phyloP scores from a whole-genome alignment of 92 coral and sea anemone genomes.

The Paragorgia papillata region DNA sequence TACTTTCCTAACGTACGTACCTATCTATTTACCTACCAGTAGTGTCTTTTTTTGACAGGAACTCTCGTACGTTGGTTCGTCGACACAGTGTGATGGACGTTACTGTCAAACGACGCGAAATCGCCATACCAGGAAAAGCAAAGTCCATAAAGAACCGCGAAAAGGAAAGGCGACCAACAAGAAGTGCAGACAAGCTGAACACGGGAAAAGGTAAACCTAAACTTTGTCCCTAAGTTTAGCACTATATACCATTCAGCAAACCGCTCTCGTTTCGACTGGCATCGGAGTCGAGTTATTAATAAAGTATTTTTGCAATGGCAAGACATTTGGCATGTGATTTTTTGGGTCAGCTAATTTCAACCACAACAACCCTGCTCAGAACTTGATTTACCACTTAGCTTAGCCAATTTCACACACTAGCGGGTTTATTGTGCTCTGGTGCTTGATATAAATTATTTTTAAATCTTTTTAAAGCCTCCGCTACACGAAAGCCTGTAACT shows the following conservation, averaged over 20 bases:
- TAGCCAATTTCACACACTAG: no score
- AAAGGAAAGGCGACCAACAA: constrained; percentile 16
- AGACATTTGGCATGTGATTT: no score
- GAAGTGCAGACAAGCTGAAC: constrained; percentile 41
- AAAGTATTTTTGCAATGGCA: no score
- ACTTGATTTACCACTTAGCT: no score
- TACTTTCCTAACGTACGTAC: no score
- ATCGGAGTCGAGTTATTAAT: no score
- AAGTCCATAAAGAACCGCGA: constrained; percentile 55
- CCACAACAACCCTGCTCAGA: no score
- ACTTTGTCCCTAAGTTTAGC: background rate
- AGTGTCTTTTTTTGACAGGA: background rate
- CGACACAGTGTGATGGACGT: constrained; percentile 78
- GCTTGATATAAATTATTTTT: background rate
- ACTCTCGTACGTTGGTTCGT: constrained; percentile 70
- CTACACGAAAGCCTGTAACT: constrained; percentile 51
- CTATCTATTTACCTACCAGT: no score
- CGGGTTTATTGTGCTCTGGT: no score
- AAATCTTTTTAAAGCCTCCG: background rate
- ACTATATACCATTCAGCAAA: no score
- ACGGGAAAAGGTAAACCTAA: constrained; percentile 17
- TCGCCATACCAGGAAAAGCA: constrained; percentile 77
- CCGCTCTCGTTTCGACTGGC: no score
- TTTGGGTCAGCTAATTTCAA: no score
- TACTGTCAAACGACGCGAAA: constrained; percentile 81